These are phyloP conservation scores for Callorhinus ursinus DNA, from an alignment of 2,113 vertebrate species.

Conservation along the genomic window DNA sequence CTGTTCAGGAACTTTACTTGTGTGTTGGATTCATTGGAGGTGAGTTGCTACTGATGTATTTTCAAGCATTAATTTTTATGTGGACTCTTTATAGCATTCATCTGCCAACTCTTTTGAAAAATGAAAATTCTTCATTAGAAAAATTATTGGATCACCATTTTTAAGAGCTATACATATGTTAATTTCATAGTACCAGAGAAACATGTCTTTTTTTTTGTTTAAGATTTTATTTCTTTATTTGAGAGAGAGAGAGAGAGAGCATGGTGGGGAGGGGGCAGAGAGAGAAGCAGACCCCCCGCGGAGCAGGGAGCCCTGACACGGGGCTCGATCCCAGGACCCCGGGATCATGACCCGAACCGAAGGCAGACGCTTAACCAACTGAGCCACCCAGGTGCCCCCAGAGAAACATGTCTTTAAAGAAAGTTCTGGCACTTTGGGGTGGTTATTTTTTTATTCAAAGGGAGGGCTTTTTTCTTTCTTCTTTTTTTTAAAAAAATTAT, in stretches of 20 bases:
- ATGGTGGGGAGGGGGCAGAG: too few species aligned
- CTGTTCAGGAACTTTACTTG: constrained; percentile 92
- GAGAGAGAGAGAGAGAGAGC: too few species aligned
- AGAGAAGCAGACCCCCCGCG: too few species aligned
- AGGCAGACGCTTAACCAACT: too few species aligned
- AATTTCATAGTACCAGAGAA: constrained; percentile 2
- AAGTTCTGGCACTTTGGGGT: background rate
- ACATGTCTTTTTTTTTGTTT: background rate
- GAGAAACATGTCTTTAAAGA: background rate
- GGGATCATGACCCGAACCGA: too few species aligned
- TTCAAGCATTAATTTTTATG: background rate
- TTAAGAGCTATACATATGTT: constrained; percentile 9
- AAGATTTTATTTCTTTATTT: too few species aligned
- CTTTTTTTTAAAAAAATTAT: background rate
- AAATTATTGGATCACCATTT: background rate
- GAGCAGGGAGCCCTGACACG: too few species aligned
- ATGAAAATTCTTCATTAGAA: constrained; percentile 1
- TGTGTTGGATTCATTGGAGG: constrained; percentile 92
- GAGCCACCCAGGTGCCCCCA: too few species aligned
- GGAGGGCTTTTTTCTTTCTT: background rate
- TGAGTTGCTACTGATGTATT: background rate
- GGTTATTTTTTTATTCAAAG: background rate
- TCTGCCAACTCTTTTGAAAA: constrained; percentile 5
- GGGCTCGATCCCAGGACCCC: too few species aligned
- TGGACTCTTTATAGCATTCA: background rate